Evolutionary conservation across 2,113 vertebrate species (phyloP), one percentile per base, ranked within the genome.

Genomic region (Trochalopteron elliotii): DNA sequence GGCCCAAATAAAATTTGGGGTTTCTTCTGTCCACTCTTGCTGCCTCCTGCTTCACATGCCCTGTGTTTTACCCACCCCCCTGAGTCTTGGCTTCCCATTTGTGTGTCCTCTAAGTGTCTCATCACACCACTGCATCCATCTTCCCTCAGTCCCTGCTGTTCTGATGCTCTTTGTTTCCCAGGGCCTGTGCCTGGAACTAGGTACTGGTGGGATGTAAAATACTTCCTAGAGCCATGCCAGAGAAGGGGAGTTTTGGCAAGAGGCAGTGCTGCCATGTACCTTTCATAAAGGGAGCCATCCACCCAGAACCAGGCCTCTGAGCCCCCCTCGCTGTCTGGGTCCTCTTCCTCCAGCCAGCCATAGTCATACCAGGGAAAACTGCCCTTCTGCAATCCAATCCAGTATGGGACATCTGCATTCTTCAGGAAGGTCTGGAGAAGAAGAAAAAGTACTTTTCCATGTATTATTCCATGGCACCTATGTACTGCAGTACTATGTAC

Each of bases 371-470:
- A 96, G n/a, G 95, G 95, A 16, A 83, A 93, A 37, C 50, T 83
- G 55, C 25, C 70, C 64, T 96, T 96, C 63, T 96, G 94, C 63
- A 96, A 47, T 42, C 96, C 95, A 0, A 97, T 96, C 95, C 95
- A 97, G 68, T 96, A 97, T 1, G 90, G 45, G 25, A 85, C 55
- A 42, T 95, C 92, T 0, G 95, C 85, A 0, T 96, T 97, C 82
- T 92, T 96, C 85, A 96, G 79, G 23, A 97, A 97, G 40, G 75
- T 49, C 96, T 97, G 55, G 3, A 14, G 33, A 80, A 94, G 28
- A 59, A 71, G 18, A 18, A 50, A 47, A 69, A 24, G 8, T 28
- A 20, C 1, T 19, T 64, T 68, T 50, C 9, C 11, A 24, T 28
- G 8, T 7, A 18, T 67, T 86, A 77, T 91, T 63, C 64, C 23